Base-by-base conservation (phyloP, 2,797 vertebrate genomes). In the Propithecus deckenii region DNA sequence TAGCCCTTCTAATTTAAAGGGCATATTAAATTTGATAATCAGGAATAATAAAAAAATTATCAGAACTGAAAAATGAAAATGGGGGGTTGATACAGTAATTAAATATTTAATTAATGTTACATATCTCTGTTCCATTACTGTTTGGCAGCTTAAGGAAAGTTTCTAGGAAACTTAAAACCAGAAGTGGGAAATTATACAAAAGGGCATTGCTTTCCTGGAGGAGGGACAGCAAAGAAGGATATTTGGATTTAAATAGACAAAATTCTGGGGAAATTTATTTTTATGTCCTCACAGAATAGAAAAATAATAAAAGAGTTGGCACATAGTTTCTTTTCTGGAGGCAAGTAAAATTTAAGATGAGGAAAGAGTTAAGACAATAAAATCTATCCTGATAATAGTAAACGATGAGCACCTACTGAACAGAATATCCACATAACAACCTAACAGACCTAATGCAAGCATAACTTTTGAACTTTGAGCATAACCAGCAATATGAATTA, bases 21-120 rank as follows among this genome's bases (percentile, higher is more conserved):
- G 1, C 32, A 38, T 63, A 52, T 22, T 41, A 91, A 84, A 46
- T 75, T 75, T 94, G 43, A 86, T 86, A 75, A 93, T 75, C 86
- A 81, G 59, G 12, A 7, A 32, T n/a, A 96, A 92, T 67, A 89
- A 69, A 80, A 79, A 95, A 88, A 59, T 43, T 76, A 80, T 41
- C 59, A 93, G 52, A 93, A 83, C 20, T 25, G 74, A 81, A 83
- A 97, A 78, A 61, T 76, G 35, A 69, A 80, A 83, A 11, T n/a
- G 1, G 25, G 43, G 2, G 12, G 5, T 35, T 95, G 69, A 86
- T 80, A 86, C 35, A 67, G 11, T 71, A 75, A 86, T 18, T 32
- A 35, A 84, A 41, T 50, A 55, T 17, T 87, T 72, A 83, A 80
- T 41, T 28, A 17, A 38, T 83, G 46, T 0, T 48, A 22, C 23